Evolutionary conservation across 2,797 vertebrate species (phyloP).

Genomic region (Sylvia borin): DNA sequence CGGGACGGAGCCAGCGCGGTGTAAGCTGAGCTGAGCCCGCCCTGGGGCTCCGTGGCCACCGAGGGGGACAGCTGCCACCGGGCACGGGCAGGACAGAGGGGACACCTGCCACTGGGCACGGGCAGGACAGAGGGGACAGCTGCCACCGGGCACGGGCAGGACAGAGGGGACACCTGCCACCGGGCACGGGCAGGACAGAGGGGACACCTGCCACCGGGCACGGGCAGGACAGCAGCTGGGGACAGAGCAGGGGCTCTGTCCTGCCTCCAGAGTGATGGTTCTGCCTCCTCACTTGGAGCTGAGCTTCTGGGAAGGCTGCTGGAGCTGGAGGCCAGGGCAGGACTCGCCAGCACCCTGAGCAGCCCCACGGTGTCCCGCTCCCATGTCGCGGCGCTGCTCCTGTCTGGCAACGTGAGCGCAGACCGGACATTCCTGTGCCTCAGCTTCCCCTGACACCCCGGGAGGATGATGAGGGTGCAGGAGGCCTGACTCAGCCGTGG

Average conservation of each 20-base stretch:
- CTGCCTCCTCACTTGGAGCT: not conserved
- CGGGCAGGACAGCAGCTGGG: not conserved
- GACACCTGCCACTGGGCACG: not conserved
- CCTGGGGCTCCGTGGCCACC: not conserved
- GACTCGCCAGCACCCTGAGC: no score
- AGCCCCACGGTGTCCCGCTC: accelerated
- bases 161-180: not conserved
- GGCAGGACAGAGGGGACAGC: not conserved
- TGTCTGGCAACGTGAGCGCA: not conserved
- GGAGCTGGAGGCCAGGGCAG: not conserved
- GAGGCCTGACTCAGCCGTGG: constrained; percentile 44
- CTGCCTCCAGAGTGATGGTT: not conserved
- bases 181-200: not conserved
- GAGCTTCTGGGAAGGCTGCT: not conserved
- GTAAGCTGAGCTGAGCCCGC: constrained; percentile 40
- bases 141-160: not conserved
- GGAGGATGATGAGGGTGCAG: constrained; percentile 40
- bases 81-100: not conserved
- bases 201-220: not conserved
- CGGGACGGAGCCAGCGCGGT: constrained; percentile 64
- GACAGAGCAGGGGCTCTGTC: not conserved
- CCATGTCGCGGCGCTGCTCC: not conserved
- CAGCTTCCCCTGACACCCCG: constrained; percentile 28
- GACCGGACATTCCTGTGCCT: constrained; percentile 47
- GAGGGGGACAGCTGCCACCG: not conserved